Evolutionary conservation across 2,888 invertebrate species (phyloP).

Genomic region (Drosophila barbarae): DNA sequence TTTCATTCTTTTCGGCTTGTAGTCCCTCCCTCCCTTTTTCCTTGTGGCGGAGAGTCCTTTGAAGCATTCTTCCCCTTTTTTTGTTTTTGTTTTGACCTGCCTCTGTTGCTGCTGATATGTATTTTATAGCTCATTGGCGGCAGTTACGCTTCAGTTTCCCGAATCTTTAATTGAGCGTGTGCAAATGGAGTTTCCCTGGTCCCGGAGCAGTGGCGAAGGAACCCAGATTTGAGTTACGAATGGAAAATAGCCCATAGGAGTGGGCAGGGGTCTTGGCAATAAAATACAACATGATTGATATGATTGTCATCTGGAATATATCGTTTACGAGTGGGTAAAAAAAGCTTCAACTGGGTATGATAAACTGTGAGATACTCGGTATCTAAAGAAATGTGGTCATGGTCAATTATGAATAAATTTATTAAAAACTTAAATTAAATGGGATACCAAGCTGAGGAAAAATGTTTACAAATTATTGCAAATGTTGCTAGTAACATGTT

Average conservation of each 20-base stretch:
- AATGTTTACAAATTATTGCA: no score
- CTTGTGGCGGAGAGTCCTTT: constrained; percentile 47
- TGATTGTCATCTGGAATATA: constrained; percentile 15
- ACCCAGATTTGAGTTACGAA: constrained; percentile 13
- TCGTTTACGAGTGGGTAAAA: neutral
- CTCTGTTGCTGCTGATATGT: constrained; percentile 39
- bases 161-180: constrained; percentile 64
- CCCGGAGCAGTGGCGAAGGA: neutral
- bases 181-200: constrained; percentile 30
- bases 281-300: constrained; percentile 27
- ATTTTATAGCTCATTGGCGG: constrained; percentile 69
- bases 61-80: constrained; percentile 51
- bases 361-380: neutral
- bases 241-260: constrained; percentile 3
- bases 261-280: constrained; percentile 12
- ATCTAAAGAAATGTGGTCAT: neutral
- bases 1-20: constrained; percentile 62
- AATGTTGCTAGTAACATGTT: no score
- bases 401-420: neutral
- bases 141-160: constrained; percentile 47
- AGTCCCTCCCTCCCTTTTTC: neutral
- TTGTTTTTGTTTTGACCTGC: constrained; percentile 28
- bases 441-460: no score
- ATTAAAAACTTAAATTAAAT: no score
- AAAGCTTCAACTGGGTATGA: no score